Evolutionary conservation across 2,888 invertebrate genomes (phyloP), one percentile per base, ranked within the genome.

Genomic region (Epirrhoe tristata): DNA sequence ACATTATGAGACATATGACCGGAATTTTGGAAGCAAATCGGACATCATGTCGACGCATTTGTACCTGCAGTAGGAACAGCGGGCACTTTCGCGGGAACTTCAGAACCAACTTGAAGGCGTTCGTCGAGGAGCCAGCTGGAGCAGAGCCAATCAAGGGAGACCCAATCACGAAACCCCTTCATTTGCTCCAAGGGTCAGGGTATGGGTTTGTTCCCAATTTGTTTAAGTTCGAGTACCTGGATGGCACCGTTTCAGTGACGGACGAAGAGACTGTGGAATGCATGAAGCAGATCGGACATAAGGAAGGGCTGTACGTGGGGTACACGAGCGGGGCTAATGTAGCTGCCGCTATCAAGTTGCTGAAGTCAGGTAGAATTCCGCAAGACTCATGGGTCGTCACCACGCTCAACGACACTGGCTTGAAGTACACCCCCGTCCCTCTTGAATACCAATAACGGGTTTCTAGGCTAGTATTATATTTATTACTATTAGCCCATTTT

Each of bases 241-340:
- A 93, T 66, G 91, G 85, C 0, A 89, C 92, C 0, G 39, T 93
- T 8, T 80, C 83, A 53, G 87, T 93, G 31, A 84, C 86, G 34
- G 93, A 93, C 60, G 91, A 91, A 60, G 93, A 93, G 66, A 78
- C 87, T 0, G 75, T 84, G 31, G 75, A 84, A 43, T 93, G 90
- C 68, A 88, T 83, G 80, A 75, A 85, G 12, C 77, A 89, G 58
- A 79, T 93, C 8, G 93, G 93, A 10, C 80, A 84, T 66, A 90
- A 90, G 72, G 93, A 93, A 71, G 93, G 93, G 14, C 66, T 93
- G 66, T 93, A 85, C 70, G 90, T 92, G 36, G 93, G 93, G 5
- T 93, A 91, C 73, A 93, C 93, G 5, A 92, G 92, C 61, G 93
- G 87, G 0, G 93, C 92, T 0, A 93, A 93, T 64, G 87, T 92